These are phyloP conservation scores for Setophaga kirtlandii DNA, from an alignment of 2,113 vertebrate species.

Conservation along the genomic window DNA sequence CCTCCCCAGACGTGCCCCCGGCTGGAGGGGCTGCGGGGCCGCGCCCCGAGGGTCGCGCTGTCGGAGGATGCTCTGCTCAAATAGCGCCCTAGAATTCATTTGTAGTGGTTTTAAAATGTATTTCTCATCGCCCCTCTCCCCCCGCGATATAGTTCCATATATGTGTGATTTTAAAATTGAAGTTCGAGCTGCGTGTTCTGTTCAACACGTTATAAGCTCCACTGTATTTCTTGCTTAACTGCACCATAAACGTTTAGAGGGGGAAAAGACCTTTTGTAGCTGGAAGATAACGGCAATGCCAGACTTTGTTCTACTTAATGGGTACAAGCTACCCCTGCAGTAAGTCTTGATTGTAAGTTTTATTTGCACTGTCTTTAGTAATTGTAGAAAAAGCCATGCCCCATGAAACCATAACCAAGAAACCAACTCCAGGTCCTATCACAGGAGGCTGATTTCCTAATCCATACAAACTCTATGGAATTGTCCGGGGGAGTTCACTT, in stretches of 20 bases:
- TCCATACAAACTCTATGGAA: not conserved
- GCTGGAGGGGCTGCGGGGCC: conserved; percentile 69
- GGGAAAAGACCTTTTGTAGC: not conserved
- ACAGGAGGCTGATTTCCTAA: not conserved
- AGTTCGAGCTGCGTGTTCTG: not conserved
- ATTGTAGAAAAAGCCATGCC: not conserved
- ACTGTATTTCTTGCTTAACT: not conserved
- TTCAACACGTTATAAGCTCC: not conserved
- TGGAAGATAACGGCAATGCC: not conserved
- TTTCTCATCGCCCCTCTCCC: not conserved
- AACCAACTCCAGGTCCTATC: accelerated
- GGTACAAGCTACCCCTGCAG: not conserved
- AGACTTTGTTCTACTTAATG: not conserved
- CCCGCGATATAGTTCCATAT: accelerated
- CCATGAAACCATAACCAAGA: not conserved
- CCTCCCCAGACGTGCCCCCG: conserved; percentile 57
- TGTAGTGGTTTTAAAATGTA: accelerated
- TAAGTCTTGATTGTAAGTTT: not conserved
- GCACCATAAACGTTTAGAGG: not conserved
- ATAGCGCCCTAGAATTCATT: not conserved
- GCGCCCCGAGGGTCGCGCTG: too few species aligned
- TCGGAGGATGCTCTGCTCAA: not conserved
- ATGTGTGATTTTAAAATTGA: not conserved
- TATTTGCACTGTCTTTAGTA: not conserved
- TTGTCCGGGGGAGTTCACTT: accelerated